Evolutionary conservation across 2,888 invertebrate species (phyloP).

Genomic region (Eurois occulta): DNA sequence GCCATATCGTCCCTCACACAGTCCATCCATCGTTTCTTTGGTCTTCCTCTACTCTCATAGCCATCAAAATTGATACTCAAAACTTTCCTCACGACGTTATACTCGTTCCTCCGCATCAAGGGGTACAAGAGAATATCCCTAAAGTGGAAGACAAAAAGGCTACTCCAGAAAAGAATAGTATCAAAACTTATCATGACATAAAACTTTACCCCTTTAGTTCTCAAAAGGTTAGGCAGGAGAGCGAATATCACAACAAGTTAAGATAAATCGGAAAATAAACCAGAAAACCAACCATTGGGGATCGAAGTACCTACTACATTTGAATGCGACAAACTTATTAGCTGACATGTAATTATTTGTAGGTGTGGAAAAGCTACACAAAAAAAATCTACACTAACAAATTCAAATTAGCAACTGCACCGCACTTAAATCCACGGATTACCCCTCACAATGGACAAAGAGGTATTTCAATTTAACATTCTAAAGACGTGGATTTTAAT

Average conservation of each 20-base stretch:
- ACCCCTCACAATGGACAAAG: slow-evolving; percentile 30
- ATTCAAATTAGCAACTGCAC: background rate
- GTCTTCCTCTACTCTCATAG: background rate
- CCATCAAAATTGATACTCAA: background rate
- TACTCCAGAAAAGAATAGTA: background rate
- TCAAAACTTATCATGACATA: background rate
- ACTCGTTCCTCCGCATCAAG: background rate
- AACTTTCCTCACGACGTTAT: background rate
- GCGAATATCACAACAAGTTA: too few relatives aligned
- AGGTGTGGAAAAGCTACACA: background rate
- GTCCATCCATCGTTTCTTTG: background rate
- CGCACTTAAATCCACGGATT: background rate
- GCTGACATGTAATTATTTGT: background rate
- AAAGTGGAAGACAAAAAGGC: background rate
- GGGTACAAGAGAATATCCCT: background rate
- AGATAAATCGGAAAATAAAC: too few relatives aligned
- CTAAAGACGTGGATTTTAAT: slow-evolving; percentile 51
- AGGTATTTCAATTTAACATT: slow-evolving; percentile 49
- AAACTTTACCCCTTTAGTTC: background rate
- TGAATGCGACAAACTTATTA: too few relatives aligned
- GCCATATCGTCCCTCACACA: background rate
- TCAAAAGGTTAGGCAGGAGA: background rate
- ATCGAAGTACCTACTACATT: too few relatives aligned
- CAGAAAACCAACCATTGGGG: too few relatives aligned
- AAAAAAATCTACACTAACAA: background rate